Evolutionary conservation across 1,140 invertebrate genomes (phyloP).

Genomic region (Drosophila azteca): DNA sequence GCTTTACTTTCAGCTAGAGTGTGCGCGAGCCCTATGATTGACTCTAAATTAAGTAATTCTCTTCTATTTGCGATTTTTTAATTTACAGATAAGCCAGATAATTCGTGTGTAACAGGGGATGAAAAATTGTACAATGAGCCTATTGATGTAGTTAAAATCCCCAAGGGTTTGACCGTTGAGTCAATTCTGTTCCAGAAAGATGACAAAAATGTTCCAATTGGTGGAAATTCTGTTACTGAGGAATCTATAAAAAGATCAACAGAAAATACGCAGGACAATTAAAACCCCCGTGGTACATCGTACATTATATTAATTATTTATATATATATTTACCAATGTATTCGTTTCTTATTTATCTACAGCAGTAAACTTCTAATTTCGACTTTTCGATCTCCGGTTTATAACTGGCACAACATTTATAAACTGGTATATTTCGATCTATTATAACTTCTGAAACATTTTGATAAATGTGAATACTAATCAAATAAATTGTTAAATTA

Average conservation of each 20-base stretch:
- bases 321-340: constrained; percentile 19
- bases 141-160: neutral
- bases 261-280: constrained; percentile 2
- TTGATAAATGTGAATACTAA: constrained; percentile 7
- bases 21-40: no score
- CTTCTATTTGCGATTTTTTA: neutral
- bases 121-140: neutral
- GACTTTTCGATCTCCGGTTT: no score
- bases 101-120: neutral
- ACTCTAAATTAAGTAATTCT: neutral
- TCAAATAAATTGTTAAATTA: constrained; percentile 25
- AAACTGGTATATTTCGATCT: constrained; percentile 3
- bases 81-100: neutral
- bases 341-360: constrained; percentile 15
- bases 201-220: neutral
- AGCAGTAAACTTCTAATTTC: constrained; percentile 11
- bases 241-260: neutral
- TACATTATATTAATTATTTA: constrained; percentile 22
- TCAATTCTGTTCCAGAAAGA: neutral
- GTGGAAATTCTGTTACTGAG: no score
- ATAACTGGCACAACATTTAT: constrained; percentile 1
- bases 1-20: no score
- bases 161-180: constrained; percentile 3
- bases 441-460: constrained; percentile 9
- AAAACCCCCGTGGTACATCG: neutral